A percentile compares a stretch with the other conserved stretches of the same genome.
Evolutionary conservation across 2,888 invertebrate species (phyloP).

Genomic region (Hartigia nigra): DNA sequence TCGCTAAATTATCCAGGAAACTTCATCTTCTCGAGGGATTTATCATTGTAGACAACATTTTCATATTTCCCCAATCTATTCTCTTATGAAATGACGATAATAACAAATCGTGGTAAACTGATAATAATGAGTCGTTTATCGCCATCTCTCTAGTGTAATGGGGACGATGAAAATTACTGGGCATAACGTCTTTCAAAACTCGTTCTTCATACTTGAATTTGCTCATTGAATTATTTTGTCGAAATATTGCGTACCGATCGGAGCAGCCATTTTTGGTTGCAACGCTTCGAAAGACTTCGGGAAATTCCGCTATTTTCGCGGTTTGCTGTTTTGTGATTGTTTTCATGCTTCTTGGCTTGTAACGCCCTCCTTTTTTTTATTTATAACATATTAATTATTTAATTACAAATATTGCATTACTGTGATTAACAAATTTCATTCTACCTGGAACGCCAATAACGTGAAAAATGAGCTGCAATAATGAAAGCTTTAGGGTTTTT

Average conservation of each 20-base stretch:
- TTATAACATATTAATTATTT: background rate
- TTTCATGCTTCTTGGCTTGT: background rate
- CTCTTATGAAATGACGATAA: background rate
- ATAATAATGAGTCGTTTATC: background rate
- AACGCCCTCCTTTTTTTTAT: background rate
- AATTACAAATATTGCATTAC: background rate
- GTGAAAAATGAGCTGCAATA: background rate
- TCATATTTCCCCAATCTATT: background rate
- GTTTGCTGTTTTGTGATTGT: background rate
- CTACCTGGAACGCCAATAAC: background rate
- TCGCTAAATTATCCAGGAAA: background rate
- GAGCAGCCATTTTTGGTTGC: conserved; percentile 4
- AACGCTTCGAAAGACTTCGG: background rate
- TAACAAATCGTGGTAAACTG: background rate
- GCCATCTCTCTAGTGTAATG: background rate
- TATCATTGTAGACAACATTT: conserved; percentile 3
- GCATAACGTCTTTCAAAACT: background rate
- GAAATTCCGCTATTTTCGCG: background rate
- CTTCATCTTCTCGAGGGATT: background rate
- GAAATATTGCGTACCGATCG: background rate
- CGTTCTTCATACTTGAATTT: background rate
- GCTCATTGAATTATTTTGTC: background rate
- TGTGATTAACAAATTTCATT: background rate
- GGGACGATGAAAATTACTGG: background rate
- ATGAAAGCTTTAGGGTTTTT: background rate